Conservation (phyloP, 2,113 vertebrate species). For the Heliornis fulica region DNA sequence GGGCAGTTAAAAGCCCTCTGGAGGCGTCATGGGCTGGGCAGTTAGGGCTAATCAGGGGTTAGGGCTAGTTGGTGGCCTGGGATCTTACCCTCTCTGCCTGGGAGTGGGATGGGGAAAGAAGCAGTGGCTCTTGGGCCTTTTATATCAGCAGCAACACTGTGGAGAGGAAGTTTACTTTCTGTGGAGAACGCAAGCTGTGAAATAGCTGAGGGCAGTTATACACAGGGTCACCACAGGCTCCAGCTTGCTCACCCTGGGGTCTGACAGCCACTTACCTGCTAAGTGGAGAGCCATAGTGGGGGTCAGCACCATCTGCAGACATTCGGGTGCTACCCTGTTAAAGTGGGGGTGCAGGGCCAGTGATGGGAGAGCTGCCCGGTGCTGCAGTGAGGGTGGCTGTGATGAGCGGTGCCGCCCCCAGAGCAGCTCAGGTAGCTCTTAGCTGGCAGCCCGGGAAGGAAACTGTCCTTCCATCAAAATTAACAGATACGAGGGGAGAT, state of each 20-base stretch:
- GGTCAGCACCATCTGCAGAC: background rate
- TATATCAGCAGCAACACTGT: background rate
- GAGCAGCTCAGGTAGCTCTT: background rate
- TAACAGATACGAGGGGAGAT: background rate
- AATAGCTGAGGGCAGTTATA: background rate
- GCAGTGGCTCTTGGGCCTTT: background rate
- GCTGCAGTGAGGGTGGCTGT: background rate
- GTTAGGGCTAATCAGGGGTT: background rate
- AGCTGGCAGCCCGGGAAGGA: background rate
- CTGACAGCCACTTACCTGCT: background rate
- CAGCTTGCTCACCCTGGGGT: background rate
- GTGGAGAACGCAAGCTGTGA: background rate
- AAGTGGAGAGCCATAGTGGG: accelerated
- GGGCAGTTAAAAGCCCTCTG: background rate
- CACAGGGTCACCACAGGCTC: background rate
- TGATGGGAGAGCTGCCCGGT: background rate
- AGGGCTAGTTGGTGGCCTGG: background rate
- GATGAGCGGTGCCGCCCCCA: background rate
- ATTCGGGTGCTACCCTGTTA: background rate
- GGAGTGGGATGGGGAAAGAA: background rate
- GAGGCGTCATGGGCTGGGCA: background rate
- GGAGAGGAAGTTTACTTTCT: too few relatives aligned
- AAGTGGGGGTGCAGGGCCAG: background rate
- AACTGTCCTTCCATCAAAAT: background rate
- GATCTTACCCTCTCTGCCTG: background rate